Conservation (phyloP, 2,797 vertebrate species). For the Avahi laniger region DNA sequence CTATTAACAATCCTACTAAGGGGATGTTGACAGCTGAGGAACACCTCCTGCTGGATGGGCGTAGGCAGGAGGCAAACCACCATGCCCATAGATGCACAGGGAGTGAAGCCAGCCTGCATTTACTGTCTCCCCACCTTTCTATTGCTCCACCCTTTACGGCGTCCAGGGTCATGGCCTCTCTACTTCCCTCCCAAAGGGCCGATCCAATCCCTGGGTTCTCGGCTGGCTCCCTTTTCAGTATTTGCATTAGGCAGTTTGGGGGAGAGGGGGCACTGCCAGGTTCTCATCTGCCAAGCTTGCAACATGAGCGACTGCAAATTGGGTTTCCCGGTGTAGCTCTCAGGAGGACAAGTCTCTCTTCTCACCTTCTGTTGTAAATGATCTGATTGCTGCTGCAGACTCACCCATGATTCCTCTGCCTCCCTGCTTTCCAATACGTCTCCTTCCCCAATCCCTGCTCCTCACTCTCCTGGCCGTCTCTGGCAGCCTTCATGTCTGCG, state of each 20-base stretch:
- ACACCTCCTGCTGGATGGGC: neutral
- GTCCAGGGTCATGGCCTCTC: neutral
- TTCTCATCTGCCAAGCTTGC: neutral
- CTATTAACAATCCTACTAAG: neutral
- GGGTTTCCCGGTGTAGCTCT: neutral
- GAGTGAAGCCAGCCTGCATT: neutral
- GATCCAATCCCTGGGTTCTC: neutral
- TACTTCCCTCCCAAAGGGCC: neutral
- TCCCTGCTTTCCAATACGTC: neutral
- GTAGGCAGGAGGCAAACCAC: neutral
- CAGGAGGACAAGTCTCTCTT: neutral
- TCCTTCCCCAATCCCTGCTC: neutral
- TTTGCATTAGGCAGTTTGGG: neutral
- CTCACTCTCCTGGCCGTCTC: neutral
- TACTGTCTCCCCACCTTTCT: neutral
- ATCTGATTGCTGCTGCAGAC: neutral
- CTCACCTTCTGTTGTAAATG: neutral
- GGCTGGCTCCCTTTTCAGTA: neutral
- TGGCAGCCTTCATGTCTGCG: neutral
- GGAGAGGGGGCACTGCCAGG: fast-evolving
- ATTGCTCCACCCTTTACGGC: fast-evolving
- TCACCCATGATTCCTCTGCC: neutral
- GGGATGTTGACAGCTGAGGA: neutral
- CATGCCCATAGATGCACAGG: neutral
- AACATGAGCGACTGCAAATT: fast-evolving